Percentiles rank a stretch among this genome's conserved stretches.
Conservation (phyloP, 2,113 vertebrate species). For the Silurus meridionalis region DNA sequence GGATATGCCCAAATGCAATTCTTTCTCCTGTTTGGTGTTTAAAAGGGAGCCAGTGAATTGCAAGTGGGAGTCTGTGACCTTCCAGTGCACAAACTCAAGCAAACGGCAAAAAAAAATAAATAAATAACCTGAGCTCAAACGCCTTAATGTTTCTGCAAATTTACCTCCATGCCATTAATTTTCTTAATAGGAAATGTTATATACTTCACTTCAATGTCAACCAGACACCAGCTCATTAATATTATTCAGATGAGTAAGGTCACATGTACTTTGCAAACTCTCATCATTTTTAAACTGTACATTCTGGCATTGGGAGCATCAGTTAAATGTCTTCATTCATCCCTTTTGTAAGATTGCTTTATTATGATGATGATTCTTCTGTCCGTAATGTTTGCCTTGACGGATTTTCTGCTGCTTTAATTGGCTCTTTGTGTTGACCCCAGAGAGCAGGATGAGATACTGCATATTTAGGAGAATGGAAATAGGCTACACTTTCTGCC, state of each 20-base stretch:
- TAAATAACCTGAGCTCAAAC: conserved; percentile 33
- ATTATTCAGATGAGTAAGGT: background rate
- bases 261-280: background rate
- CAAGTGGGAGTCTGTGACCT: conserved; percentile 47
- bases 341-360: conserved; percentile 58
- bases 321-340: background rate
- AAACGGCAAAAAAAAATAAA: conserved; percentile 10
- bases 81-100: conserved; percentile 27
- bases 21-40: conserved; percentile 47
- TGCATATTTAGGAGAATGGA: conserved; percentile 68
- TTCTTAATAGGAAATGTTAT: conserved; percentile 48
- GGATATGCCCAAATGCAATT: conserved; percentile 53
- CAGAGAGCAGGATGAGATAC: conserved; percentile 68
- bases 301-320: background rate
- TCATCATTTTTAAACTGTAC: background rate
- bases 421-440: conserved; percentile 67
- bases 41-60: conserved; percentile 21
- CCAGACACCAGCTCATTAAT: conserved; percentile 32
- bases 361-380: conserved; percentile 61
- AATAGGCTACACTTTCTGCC: conserved; percentile 73
- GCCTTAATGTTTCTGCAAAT: conserved; percentile 14
- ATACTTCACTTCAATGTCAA: conserved; percentile 28
- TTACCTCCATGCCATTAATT: conserved; percentile 51
- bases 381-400: conserved; percentile 70
- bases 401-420: conserved; percentile 72